phyloP scores from a whole-genome alignment of 2,113 vertebrate species.

The Sarotherodon lohbergeri region DNA sequence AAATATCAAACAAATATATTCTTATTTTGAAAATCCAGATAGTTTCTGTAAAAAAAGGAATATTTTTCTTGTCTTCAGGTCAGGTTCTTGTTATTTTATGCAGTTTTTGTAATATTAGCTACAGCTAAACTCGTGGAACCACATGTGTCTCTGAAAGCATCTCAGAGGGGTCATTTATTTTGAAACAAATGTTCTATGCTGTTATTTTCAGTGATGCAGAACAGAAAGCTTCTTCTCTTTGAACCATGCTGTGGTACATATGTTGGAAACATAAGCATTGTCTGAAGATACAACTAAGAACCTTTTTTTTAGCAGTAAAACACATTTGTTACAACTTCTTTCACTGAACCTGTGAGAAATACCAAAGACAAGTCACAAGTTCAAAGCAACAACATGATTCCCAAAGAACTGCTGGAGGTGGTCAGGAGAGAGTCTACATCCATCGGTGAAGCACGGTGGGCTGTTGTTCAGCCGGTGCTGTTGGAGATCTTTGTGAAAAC shows the following conservation, averaged over 20 bases:
- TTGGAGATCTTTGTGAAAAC: neutral
- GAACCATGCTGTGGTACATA: neutral
- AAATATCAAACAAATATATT: neutral
- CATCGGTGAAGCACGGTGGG: neutral
- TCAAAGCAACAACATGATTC: neutral
- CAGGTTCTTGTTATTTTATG: neutral
- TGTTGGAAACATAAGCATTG: fast-evolving
- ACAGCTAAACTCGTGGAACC: neutral
- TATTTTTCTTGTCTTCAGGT: fast-evolving
- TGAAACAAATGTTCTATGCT: neutral
- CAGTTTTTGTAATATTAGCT: fast-evolving
- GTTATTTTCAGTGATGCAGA: neutral
- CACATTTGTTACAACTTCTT: neutral
- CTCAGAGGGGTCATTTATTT: neutral
- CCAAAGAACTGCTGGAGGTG: no score
- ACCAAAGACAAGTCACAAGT: neutral
- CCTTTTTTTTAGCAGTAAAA: neutral
- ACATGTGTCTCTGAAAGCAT: neutral
- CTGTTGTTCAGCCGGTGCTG: neutral
- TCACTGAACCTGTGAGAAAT: neutral
- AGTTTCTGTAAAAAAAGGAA: neutral
- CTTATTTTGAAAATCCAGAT: neutral
- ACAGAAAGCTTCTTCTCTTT: neutral
- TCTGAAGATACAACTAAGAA: neutral
- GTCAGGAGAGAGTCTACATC: neutral